Evolutionary conservation across 2,113 vertebrate genomes (phyloP).

Genomic region (Sminthopsis crassicaudata): DNA sequence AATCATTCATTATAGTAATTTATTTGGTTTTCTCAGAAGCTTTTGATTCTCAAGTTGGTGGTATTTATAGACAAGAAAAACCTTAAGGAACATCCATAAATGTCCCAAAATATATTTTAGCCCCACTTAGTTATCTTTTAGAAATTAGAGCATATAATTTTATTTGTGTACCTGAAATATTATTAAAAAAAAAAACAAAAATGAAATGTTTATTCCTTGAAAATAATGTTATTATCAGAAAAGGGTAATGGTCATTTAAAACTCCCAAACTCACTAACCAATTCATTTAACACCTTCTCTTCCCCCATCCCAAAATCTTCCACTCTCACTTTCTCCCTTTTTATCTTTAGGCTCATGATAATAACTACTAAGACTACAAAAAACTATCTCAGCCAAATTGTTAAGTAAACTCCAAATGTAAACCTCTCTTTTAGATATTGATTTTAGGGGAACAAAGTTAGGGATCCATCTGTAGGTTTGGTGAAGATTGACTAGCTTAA

Average conservation of each 20-base stretch:
- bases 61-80: not conserved
- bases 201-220: slow-evolving; percentile 18
- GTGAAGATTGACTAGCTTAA: not conserved
- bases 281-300: slow-evolving; percentile 30
- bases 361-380: slow-evolving; percentile 38
- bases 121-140: slow-evolving; percentile 44
- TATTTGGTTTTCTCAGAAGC: slow-evolving; percentile 50
- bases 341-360: not conserved
- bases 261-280: slow-evolving; percentile 37
- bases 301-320: not conserved
- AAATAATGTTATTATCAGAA: slow-evolving; percentile 43
- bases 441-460: slow-evolving; percentile 46
- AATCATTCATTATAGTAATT: slow-evolving; percentile 34
- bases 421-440: slow-evolving; percentile 47
- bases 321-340: not conserved
- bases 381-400: slow-evolving; percentile 31
- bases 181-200: slow-evolving; percentile 31
- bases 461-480: slow-evolving; percentile 6
- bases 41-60: not conserved
- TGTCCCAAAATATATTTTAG: slow-evolving; percentile 8
- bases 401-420: slow-evolving; percentile 9
- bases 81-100: not conserved
- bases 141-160: slow-evolving; percentile 51
- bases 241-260: slow-evolving; percentile 9
- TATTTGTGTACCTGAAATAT: slow-evolving; percentile 35